Evolutionary conservation across 2,888 invertebrate species (phyloP).

Genomic region (Volucella zonaria): DNA sequence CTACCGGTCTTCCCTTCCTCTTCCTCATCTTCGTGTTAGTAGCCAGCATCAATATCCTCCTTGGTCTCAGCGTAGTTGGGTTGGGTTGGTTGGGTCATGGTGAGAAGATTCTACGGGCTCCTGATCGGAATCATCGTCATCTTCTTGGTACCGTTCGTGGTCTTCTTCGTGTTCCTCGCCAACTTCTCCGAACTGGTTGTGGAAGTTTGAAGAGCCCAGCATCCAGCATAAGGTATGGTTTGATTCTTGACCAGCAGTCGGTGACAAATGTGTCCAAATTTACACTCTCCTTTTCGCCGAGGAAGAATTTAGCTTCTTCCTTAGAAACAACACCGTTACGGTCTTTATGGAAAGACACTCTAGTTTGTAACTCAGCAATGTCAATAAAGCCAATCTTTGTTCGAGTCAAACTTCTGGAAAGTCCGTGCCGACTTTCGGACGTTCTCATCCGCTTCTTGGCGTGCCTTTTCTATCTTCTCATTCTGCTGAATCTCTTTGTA

Average conservation of each 20-base stretch:
- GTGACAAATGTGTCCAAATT: constrained; percentile 87
- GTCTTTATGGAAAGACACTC: constrained; percentile 93
- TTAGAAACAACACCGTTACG: constrained; percentile 94
- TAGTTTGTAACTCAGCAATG: constrained; percentile 87
- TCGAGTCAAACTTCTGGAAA: constrained; percentile 91
- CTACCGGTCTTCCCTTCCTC: constrained; percentile 83
- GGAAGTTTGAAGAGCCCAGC: constrained; percentile 88
- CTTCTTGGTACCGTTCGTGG: constrained; percentile 57
- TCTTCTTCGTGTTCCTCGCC: constrained; percentile 75
- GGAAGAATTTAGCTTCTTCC: constrained; percentile 92
- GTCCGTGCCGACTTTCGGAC: constrained; percentile 87
- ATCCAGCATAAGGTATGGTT: constrained; percentile 90
- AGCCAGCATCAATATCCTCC: constrained; percentile 75
- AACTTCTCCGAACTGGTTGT: constrained; percentile 77
- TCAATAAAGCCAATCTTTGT: constrained; percentile 90
- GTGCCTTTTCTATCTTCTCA: constrained; percentile 85
- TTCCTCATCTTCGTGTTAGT: constrained; percentile 77
- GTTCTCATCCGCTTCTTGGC: constrained; percentile 84
- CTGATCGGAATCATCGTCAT: constrained; percentile 74
- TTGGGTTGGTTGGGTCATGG: constrained; percentile 21
- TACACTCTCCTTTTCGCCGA: constrained; percentile 87
- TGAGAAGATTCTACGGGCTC: constrained; percentile 54
- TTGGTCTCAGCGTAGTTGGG: constrained; percentile 77
- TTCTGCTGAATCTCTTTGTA: constrained; percentile 88
- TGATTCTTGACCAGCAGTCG: constrained; percentile 90